phyloP scores from a whole-genome alignment of 2,797 vertebrate genomes.

The Nyctibius grandis region DNA sequence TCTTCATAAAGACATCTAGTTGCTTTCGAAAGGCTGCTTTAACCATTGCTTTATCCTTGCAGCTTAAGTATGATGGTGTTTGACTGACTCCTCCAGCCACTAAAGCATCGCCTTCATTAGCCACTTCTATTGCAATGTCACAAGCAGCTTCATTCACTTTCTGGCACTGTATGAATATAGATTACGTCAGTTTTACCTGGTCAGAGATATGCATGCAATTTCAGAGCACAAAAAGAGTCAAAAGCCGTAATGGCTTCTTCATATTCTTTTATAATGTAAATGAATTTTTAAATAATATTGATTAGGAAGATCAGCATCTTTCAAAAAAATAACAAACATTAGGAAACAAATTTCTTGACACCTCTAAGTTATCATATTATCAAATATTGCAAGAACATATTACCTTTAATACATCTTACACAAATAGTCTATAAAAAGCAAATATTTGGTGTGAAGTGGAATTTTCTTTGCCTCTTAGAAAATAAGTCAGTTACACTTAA shows the following conservation, averaged over 20 bases:
- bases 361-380: background rate
- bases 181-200: background rate
- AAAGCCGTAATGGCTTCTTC: background rate
- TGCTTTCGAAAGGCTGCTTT: conserved; percentile 89
- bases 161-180: conserved; percentile 72
- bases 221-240: background rate
- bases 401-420: background rate
- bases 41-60: conserved; percentile 88
- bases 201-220: background rate
- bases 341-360: background rate
- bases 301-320: background rate
- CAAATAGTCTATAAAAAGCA: background rate
- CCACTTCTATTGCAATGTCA: conserved; percentile 91
- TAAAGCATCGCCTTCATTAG: conserved; percentile 87
- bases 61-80: conserved; percentile 93
- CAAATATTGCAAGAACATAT: background rate
- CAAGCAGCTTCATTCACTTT: conserved; percentile 95
- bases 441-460: background rate
- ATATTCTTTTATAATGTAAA: background rate
- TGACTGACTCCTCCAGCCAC: conserved; percentile 95
- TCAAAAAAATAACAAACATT: background rate
- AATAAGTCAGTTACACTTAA: background rate
- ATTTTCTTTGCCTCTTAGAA: background rate
- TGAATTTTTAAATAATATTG: background rate
- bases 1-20: conserved; percentile 86